A percentile compares a stretch with the other conserved stretches of the same genome.
These are phyloP conservation scores for Myripristis jacobus DNA, from an alignment of 2,797 vertebrate species.

Conservation along the genomic window DNA sequence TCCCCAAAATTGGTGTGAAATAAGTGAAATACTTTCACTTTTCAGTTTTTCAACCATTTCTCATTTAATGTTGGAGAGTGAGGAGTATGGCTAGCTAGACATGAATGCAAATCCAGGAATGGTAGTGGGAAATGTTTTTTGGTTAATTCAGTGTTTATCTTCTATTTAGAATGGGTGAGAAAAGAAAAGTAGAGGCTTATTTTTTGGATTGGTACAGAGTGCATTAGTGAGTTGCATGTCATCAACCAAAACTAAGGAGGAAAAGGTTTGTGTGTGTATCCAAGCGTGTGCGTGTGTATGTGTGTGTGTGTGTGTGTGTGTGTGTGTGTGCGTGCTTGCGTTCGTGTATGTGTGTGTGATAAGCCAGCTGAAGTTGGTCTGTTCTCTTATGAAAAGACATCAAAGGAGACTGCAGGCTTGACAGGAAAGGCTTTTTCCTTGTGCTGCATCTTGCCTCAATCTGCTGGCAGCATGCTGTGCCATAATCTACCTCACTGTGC, in stretches of 20 bases:
- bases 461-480: conserved; percentile 18
- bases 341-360: conserved; percentile 1
- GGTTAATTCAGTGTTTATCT: no score
- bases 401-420: neutral
- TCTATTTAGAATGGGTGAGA: no score
- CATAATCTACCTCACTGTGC: conserved; percentile 19
- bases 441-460: conserved; percentile 10
- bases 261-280: no score
- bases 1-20: no score
- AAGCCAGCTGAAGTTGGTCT: conserved; percentile 7
- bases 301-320: no score
- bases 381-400: conserved; percentile 8
- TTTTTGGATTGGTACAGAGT: no score
- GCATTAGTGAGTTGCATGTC: no score
- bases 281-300: no score
- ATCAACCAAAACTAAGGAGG: no score
- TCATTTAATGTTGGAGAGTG: neutral
- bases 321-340: no score
- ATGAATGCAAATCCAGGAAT: neutral
- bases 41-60: neutral
- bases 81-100: conserved; percentile 12
- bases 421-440: conserved; percentile 16
- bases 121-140: neutral
- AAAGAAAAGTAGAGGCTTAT: no score
- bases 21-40: no score